Evolutionary conservation across 2,797 vertebrate species (phyloP), one percentile per base, ranked within the genome.

Genomic region (Gouania willdenowi): DNA sequence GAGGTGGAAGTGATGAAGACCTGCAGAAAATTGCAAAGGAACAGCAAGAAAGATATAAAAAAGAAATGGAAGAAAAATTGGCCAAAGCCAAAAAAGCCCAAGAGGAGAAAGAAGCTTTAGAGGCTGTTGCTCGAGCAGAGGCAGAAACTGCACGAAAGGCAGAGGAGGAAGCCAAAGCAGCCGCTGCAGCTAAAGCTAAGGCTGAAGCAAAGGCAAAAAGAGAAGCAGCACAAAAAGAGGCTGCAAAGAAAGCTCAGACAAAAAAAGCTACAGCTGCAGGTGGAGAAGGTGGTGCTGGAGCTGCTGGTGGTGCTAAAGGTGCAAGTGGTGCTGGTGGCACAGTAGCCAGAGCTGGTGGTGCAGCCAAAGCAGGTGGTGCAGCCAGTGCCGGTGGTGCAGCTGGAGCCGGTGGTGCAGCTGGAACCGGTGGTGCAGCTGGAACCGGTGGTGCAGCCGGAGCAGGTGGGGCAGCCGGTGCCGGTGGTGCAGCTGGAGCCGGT

Each of bases 11-110:
- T 25, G 70, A 81, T 0, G 69, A 39, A 2, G 85, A 88, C 1
- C 56, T 91, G 19, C 1, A 40, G 4, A 88, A 15, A 76, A 76
- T 87, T 31, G 87, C 88, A 2, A 77, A 80, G 20, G 86, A 88
- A 20, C 87, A 90, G 40, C 77, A 83, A 23, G 87, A 84, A 37
- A 81, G 17, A 56, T 68, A 84, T 38, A 50, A 75, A 10, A 88
- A 82, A 66, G 78, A 88, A 31, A 70, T 88, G 80, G 58, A 58
- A 18, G 81, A 72, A 28, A 76, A 74, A 43, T 0, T 81, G 28
- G 75, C 81, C 49, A 21, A 21, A 1, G 82, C 84, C 12, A 83
- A 79, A 28, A 83, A 75, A 60, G 54, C 63, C 15, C 75, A 85
- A 59, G 68, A 50, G 0, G 85, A 88, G 26, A 78, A 4, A 47